Evolutionary conservation across 2,797 vertebrate genomes (phyloP).

Genomic region (Falco columbarius): DNA sequence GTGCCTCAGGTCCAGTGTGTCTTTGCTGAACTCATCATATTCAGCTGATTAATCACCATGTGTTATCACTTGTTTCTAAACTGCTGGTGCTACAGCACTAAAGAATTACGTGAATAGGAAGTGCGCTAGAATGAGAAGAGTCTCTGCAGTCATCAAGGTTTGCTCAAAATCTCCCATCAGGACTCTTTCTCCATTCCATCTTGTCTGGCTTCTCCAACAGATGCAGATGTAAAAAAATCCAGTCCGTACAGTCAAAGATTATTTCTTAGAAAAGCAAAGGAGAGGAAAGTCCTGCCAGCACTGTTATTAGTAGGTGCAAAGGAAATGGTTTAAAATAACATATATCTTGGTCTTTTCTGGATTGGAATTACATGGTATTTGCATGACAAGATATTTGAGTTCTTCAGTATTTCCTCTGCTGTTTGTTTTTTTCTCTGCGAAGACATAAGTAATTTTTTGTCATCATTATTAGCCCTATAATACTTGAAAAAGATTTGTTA

Average conservation of each 20-base stretch:
- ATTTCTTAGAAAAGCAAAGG: neutral
- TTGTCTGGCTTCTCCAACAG: neutral
- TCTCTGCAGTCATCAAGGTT: neutral
- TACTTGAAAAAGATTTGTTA: neutral
- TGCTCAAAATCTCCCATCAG: neutral
- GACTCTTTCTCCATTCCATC: neutral
- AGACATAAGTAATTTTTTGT: neutral
- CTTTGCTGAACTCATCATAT: neutral
- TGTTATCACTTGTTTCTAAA: neutral
- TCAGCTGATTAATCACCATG: neutral
- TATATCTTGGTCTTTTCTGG: neutral
- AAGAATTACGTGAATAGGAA: neutral
- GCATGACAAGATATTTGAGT: neutral
- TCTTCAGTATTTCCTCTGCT: neutral
- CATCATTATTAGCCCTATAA: neutral
- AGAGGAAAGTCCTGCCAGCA: neutral
- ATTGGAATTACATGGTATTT: neutral
- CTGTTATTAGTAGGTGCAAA: neutral
- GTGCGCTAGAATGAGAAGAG: neutral
- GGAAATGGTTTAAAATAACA: neutral
- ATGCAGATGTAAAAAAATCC: neutral
- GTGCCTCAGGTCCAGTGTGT: neutral
- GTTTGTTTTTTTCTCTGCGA: neutral
- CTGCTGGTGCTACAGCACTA: neutral
- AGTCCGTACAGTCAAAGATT: neutral